phyloP scores from a whole-genome alignment of 2,113 vertebrate genomes.

The Chloebia gouldiae region DNA sequence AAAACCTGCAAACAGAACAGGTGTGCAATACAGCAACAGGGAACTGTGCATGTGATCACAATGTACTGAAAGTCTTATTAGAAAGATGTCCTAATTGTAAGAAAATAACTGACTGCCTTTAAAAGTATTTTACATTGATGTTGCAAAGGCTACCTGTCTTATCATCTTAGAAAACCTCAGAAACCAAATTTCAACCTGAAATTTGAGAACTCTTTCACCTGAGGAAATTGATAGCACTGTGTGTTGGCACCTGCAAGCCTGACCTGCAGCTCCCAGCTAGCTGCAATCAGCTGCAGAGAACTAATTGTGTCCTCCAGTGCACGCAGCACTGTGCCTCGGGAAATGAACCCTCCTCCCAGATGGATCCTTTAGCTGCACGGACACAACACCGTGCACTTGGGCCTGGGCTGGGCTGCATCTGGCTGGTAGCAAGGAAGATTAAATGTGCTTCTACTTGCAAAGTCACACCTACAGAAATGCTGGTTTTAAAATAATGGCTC shows the following conservation, averaged over 20 bases:
- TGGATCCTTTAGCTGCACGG: neutral
- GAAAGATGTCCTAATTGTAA: neutral
- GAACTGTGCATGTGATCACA: neutral
- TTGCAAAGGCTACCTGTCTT: neutral
- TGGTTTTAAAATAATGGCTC: neutral
- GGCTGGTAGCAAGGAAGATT: neutral
- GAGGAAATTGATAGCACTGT: neutral
- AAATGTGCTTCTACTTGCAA: neutral
- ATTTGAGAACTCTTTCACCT: neutral
- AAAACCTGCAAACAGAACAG: neutral
- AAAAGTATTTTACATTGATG: neutral
- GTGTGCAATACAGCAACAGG: neutral
- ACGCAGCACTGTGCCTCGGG: neutral
- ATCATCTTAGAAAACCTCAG: neutral
- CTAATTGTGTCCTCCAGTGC: neutral
- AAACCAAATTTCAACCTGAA: neutral
- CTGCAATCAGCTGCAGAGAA: neutral
- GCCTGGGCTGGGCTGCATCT: neutral
- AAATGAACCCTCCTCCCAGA: neutral
- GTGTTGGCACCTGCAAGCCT: neutral
- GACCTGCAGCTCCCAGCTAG: neutral
- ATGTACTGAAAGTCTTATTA: neutral
- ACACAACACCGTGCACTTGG: fast-evolving
- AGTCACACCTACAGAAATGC: neutral
- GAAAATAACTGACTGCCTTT: neutral